Percentiles rank a stretch among this genome's conserved stretches.
phyloP scores from a whole-genome alignment of 2,888 invertebrate genomes.

The Tricholauxania praeusta region DNA sequence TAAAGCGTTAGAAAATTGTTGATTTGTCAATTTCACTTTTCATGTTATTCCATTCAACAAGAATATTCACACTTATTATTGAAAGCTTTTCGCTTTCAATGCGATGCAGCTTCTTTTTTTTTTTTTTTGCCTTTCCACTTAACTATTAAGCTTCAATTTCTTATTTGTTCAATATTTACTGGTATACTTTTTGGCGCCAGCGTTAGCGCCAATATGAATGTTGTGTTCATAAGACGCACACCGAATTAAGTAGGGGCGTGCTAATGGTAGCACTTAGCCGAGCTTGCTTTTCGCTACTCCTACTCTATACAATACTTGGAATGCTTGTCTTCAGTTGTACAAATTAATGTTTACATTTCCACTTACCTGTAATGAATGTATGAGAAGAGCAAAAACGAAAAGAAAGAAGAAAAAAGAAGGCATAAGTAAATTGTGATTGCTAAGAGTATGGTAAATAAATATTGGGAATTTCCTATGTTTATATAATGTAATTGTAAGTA shows the following conservation, averaged over 20 bases:
- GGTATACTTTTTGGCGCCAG: too few relatives aligned
- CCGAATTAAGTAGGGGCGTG: not conserved
- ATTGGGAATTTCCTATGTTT: not conserved
- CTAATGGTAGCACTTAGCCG: not conserved
- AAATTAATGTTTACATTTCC: not conserved
- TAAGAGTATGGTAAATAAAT: not conserved
- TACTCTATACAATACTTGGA: too few relatives aligned
- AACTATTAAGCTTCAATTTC: not conserved
- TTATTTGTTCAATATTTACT: not conserved
- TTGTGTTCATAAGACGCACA: not conserved
- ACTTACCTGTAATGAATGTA: conserved; percentile 41
- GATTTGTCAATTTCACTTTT: too few relatives aligned
- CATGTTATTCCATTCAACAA: not conserved
- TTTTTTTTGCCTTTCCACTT: not conserved
- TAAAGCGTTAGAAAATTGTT: too few relatives aligned
- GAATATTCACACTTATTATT: too few relatives aligned
- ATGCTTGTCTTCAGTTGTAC: too few relatives aligned
- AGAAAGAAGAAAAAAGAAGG: conserved; percentile 10
- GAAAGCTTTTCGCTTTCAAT: too few relatives aligned
- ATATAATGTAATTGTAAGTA: not conserved
- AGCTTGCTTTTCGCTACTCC: too few relatives aligned
- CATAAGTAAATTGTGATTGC: not conserved
- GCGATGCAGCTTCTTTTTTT: not conserved
- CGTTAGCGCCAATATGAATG: not conserved
- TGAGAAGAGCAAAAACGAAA: conserved; percentile 13